Conservation (phyloP, 2,888 invertebrate genomes). For the Folsomia candida region DNA sequence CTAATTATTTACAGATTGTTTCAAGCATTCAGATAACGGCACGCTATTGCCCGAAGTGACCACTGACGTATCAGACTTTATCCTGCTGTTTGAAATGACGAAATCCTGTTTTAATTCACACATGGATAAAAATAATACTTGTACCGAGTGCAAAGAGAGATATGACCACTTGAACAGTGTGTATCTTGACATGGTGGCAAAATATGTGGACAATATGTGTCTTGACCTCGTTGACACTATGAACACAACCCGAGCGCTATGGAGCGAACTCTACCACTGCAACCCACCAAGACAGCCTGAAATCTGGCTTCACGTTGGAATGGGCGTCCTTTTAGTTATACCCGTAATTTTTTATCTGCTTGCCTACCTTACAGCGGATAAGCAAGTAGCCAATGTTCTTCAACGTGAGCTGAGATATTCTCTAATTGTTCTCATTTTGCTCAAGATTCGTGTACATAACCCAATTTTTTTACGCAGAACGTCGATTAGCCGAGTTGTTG, state of each 20-base stretch:
- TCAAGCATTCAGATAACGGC: constrained; percentile 56
- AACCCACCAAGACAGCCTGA: constrained; percentile 60
- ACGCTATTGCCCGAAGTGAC: constrained; percentile 56
- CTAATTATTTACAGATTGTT: constrained; percentile 60
- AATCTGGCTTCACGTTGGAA: constrained; percentile 60
- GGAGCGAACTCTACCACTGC: constrained; percentile 63
- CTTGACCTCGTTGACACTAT: constrained; percentile 69
- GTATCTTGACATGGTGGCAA: constrained; percentile 62
- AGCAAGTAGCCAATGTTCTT: constrained; percentile 45
- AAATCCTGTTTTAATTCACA: constrained; percentile 47
- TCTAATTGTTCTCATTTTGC: constrained; percentile 20
- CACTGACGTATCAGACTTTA: constrained; percentile 58
- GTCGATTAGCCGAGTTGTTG: constrained; percentile 54
- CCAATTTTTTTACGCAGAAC: constrained; percentile 54
- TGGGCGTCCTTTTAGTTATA: constrained; percentile 58
- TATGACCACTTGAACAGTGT: constrained; percentile 61
- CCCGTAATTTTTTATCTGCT: constrained; percentile 63
- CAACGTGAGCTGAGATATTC: constrained; percentile 40
- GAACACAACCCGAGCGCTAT: constrained; percentile 64
- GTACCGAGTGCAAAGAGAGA: constrained; percentile 59
- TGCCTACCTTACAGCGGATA: constrained; percentile 51
- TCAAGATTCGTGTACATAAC: too few relatives aligned
- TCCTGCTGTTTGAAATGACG: constrained; percentile 39
- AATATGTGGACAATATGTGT: constrained; percentile 63
- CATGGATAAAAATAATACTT: constrained; percentile 53